Evolutionary conservation across 1,140 invertebrate genomes (phyloP), one percentile per base, ranked within the genome.

Genomic region (Anoplophora glabripennis): DNA sequence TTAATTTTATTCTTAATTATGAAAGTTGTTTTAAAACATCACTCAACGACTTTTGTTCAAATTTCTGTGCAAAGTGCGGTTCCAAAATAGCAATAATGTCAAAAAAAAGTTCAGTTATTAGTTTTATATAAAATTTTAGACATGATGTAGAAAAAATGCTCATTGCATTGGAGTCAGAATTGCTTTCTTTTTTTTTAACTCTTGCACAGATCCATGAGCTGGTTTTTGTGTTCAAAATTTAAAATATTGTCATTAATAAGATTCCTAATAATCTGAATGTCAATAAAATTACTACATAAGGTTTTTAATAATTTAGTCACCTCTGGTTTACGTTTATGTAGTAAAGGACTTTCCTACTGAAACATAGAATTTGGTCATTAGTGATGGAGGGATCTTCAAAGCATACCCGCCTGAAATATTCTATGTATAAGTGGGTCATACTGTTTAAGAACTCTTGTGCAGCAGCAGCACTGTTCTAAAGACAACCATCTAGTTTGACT

Each of bases 261-360:
- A 33, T 49, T 21, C 5, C 7, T 34, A 34, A 7, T 49, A 12
- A 7, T 37, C 44, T 7, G 36, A 38, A 15, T 37, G 36, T 47
- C 18, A 33, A 49, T 33, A 49, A 33, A 49, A 49, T 49, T 49
- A 17, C 9, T 12, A 34, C 28, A 49, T n/a, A 49, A 28, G 4
- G 28, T 49, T 17, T 49, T 49, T 33, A 49, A n/a, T 10, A 49
- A 33, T 34, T n/a, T 17, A 33, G 34, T n/a, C 7, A 57, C 44
- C 57, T 68, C 56, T 53, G 61, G 53, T 65, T 70, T 65, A 17
- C 74, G 17, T 58, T 57, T 64, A 47, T 72, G 55, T 11, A 75
- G 49, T 17, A 74, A 51, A 28, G 68, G 63, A 15, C 8, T 54
- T 51, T 74, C 64, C 14, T 63, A 62, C 62, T 76, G 74, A 57